phyloP scores from a whole-genome alignment of 2,797 vertebrate genomes.

The Scleropages formosus region DNA sequence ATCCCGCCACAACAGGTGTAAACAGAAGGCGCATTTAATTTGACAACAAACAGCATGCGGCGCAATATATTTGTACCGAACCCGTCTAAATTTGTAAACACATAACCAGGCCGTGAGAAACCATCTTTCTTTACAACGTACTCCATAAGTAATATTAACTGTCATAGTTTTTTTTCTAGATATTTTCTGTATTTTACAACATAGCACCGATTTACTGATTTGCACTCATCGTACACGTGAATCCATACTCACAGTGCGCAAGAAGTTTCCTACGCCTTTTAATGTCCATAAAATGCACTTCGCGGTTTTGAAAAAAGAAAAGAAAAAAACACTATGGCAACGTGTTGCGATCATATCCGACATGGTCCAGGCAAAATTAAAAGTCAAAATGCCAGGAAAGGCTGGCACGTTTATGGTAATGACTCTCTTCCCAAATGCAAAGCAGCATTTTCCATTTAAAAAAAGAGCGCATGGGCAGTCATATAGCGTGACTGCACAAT shows the following conservation, averaged over 20 bases:
- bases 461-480: background rate
- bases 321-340: background rate
- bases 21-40: background rate
- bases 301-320: background rate
- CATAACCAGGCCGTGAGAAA: too few species aligned
- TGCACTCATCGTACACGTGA: background rate
- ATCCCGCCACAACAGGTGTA: conserved; percentile 12
- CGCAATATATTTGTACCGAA: background rate
- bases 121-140: too few species aligned
- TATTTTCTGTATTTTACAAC: background rate
- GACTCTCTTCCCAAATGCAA: conserved; percentile 9
- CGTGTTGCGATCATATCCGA: background rate
- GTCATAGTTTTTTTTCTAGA: background rate
- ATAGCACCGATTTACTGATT: conserved; percentile 15
- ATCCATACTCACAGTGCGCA: conserved; percentile 11
- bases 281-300: conserved; percentile 14
- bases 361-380: conserved; percentile 10
- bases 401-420: conserved; percentile 14
- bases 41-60: background rate
- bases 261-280: background rate
- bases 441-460: conserved; percentile 26
- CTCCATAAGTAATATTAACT: background rate
- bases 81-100: too few species aligned
- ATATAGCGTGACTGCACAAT: conserved; percentile 34
- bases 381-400: conserved; percentile 13